Evolutionary conservation across 2,797 vertebrate genomes (phyloP), one percentile per base, ranked within the genome.

Genomic region (Crocidura indochinensis): DNA sequence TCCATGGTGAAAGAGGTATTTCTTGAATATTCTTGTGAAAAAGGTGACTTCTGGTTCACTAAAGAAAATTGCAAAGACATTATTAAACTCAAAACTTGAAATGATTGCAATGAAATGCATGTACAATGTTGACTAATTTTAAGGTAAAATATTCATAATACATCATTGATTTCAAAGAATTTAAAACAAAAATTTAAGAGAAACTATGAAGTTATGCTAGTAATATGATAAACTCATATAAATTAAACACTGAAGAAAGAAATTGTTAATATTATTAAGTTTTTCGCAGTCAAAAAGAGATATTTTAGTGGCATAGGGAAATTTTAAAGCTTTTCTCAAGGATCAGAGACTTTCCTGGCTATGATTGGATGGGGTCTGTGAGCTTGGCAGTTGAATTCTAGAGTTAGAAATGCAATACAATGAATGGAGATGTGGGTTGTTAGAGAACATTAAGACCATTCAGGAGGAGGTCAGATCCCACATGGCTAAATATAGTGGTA

Each of bases 61-160:
- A 44, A n/a, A 88, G n/a, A 75, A 11, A 90, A 75, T 69, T 20
- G 51, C 46, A 17, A 92, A 82, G 68, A 44, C 20, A 68, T 17
- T 71, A 20, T 38, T 22, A 71, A 22, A 19, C n/a, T 65, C 64
- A n/a, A n/a, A 64, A 65, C 10, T 27, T 65, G 27, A 65, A 65
- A 65, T 65, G 1, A 6, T 51, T 46, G 76, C 3, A 60, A 60
- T 60, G 15, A 60, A 20, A 19, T 75, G 9, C 38, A 15, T 67
- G 20, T 6, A 27, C 29, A 6, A 38, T 8, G 38, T 11, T 64
- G 51, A 60, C 27, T n/a, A 15, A 86, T n/a, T 56, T 8, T 14
- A 29, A 46, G 17, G 47, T 5, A 71, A 71, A 76, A 46, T 2
- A 29, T 56, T 77, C 44, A 26, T 46, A 17, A 38, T 56, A 6